Evolutionary conservation across 23 tunicate genomes (phyloP), one percentile per base, ranked within the genome.

Genomic region (Botrylloides violaceus): DNA sequence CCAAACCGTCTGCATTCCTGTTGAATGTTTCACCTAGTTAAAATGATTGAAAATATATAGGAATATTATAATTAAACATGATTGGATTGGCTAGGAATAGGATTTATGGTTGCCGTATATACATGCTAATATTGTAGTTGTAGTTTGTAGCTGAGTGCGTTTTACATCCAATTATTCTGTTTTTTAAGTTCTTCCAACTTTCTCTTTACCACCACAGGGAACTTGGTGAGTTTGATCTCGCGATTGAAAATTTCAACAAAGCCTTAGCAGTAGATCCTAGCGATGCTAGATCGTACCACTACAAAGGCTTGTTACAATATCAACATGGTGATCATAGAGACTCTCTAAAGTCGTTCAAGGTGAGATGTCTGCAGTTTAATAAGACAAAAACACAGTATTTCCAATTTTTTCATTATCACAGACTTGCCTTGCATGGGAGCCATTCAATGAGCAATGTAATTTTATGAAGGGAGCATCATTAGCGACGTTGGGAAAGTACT

Each of bases 401-500:
- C n/a, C n/a, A n/a, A 20, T 21, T 59, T 59, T 65, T n/a, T 36
- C 25, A 49, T 60, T 47, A 27, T 32, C 38, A 12, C 70, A 84
- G 92, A 56, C 49, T 33, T 84, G 92, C 39, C 64, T 62, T 2
- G 34, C 84, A 6, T 64, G 73, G 30, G 79, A 79, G 64, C 93
- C 84, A 25, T 72, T 55, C 59, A 85, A 85, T 47, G 70, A 66
- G 29, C 65, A 35, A 6, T 85, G 93, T 43, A 66, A 66, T 25
- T 68, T 70, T 28, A 79, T 79, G 80, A 81, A 80, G 24, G 93
- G 80, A 20, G 65, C 35, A 6, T 73, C 80, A 55, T 59, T 49
- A 22, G 84, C 84, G 9, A 39, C 65, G 18, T 18, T 75, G 63
- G 93, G 93, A 21, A 80, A 85, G 37, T 85, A 79, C 58, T 85